Conservation (phyloP, 1,140 invertebrate species). For the Ylistrum balloti region DNA sequence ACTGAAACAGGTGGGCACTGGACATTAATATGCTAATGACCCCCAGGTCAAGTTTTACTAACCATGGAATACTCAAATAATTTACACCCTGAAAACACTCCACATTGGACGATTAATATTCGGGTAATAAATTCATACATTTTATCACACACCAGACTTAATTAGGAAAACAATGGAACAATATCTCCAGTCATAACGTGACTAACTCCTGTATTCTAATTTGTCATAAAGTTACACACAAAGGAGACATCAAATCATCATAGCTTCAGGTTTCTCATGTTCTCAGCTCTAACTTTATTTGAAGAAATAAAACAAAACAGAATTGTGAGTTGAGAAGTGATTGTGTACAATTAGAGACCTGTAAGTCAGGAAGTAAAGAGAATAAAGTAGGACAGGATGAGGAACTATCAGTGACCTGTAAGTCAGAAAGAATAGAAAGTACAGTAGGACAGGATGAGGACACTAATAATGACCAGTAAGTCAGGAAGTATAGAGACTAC, state of each 20-base stretch:
- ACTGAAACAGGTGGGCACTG: background rate
- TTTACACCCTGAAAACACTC: background rate
- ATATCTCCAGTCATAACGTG: background rate
- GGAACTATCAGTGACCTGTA: no score
- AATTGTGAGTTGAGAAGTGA: no score
- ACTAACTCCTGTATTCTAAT: background rate
- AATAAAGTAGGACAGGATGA: no score
- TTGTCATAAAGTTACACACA: background rate
- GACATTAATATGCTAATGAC: background rate
- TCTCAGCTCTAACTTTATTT: no score
- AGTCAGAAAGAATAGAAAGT: no score
- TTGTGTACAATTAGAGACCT: no score
- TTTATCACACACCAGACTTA: background rate
- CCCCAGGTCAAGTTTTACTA: background rate
- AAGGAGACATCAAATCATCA: background rate
- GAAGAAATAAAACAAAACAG: no score
- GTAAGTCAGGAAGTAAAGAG: no score
- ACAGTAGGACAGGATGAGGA: no score
- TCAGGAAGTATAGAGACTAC: no score
- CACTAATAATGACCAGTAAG: no score
- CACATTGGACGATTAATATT: background rate
- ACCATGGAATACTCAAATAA: background rate
- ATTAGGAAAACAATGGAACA: background rate
- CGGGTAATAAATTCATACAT: constrained; percentile 5
- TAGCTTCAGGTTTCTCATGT: background rate